These are phyloP conservation scores for Melinaea menophilus DNA, from an alignment of 2,888 invertebrate species.

Conservation along the genomic window DNA sequence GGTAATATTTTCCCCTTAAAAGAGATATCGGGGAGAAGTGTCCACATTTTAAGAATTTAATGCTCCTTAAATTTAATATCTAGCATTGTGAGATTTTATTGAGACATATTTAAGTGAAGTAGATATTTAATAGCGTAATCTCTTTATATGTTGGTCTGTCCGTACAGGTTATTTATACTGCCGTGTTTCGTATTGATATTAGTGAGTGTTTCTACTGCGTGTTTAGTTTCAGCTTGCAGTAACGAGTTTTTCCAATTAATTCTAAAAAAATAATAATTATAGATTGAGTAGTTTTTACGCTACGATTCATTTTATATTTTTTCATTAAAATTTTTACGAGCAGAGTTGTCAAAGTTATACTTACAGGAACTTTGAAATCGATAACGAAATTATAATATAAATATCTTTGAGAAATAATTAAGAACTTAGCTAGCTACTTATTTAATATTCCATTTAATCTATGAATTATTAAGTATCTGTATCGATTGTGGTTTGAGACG, in stretches of 20 bases:
- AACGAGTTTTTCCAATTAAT: too few species aligned
- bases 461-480: conserved; percentile 49
- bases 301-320: too few species aligned
- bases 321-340: too few species aligned
- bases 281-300: too few species aligned
- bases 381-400: too few species aligned
- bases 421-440: too few species aligned
- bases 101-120: conserved; percentile 30
- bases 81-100: conserved; percentile 30
- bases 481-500: conserved; percentile 59
- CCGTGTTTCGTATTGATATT: background rate
- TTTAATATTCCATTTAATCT: background rate
- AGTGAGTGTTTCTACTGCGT: too few species aligned
- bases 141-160: conserved; percentile 5
- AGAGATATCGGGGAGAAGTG: conserved; percentile 32
- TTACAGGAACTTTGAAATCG: too few species aligned
- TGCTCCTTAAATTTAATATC: conserved; percentile 31
- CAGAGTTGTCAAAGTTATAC: too few species aligned
- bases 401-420: too few species aligned
- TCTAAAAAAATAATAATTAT: too few species aligned
- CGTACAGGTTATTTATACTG: background rate
- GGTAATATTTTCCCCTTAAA: conserved; percentile 43
- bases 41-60: conserved; percentile 36
- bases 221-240: too few species aligned
- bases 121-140: conserved; percentile 17